Conservation (phyloP, 2,888 invertebrate genomes). For the Drosophila helvetica region DNA sequence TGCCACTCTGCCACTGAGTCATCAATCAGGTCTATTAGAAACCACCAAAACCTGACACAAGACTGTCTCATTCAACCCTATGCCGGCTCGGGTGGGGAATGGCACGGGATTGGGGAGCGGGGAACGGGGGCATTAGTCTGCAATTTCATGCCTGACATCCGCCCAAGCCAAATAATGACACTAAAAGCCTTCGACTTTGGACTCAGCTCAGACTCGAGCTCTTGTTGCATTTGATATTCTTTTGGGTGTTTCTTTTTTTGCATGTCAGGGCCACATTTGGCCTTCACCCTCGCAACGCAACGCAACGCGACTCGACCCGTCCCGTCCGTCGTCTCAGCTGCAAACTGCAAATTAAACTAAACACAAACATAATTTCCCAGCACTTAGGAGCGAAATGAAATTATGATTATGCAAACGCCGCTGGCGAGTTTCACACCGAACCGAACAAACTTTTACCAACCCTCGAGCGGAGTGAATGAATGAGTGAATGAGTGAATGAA, state of each 20-base stretch:
- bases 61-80: constrained; percentile 26
- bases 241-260: constrained; percentile 39
- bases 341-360: constrained; percentile 71
- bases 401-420: constrained; percentile 67
- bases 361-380: constrained; percentile 73
- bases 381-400: constrained; percentile 69
- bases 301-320: neutral
- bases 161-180: constrained; percentile 29
- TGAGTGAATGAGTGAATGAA: constrained; percentile 11
- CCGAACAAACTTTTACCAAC: constrained; percentile 57
- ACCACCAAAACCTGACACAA: constrained; percentile 57
- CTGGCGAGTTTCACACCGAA: constrained; percentile 66
- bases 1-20: constrained; percentile 58
- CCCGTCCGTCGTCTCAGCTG: constrained; percentile 39
- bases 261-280: constrained; percentile 61
- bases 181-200: constrained; percentile 19
- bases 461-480: constrained; percentile 31
- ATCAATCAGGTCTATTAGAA: constrained; percentile 71
- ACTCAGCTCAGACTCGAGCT: neutral
- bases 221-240: constrained; percentile 16
- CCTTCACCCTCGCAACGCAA: constrained; percentile 24
- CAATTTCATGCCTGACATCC: constrained; percentile 65
- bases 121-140: constrained; percentile 44
- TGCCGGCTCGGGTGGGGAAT: neutral
- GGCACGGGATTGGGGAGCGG: neutral